Percentiles rank a stretch among this genome's conserved stretches.
Conservation (phyloP, 1,140 invertebrate species). For the Polyergus mexicanus region DNA sequence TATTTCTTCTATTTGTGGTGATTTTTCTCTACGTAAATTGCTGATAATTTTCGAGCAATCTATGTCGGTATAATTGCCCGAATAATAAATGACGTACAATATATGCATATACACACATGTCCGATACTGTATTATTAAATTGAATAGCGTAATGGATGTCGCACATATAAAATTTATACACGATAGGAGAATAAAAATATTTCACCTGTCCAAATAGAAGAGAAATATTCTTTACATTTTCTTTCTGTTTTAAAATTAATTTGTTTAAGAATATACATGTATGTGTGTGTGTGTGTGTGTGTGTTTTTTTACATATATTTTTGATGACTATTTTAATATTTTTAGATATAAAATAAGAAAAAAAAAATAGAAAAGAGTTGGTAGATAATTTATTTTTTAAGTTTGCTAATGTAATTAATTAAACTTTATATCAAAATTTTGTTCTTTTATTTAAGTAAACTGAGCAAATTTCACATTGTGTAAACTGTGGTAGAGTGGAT, state of each 20-base stretch:
- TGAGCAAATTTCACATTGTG: background rate
- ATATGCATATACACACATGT: background rate
- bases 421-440: background rate
- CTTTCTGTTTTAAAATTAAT: background rate
- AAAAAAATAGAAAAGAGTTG: no score
- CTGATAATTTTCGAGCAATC: constrained; percentile 17
- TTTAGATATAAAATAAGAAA: no score
- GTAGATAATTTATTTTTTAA: no score
- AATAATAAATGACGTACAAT: background rate
- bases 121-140: constrained; percentile 30
- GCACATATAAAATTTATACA: background rate
- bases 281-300: no score
- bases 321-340: no score
- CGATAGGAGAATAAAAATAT: background rate
- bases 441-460: background rate
- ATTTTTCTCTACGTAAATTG: background rate
- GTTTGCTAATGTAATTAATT: no score
- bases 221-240: constrained; percentile 16
- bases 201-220: background rate
- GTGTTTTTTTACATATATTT: no score
- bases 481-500: background rate
- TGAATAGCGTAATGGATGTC: background rate
- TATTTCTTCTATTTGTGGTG: background rate
- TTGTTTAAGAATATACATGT: background rate
- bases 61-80: background rate